phyloP scores from a whole-genome alignment of 2,888 invertebrate species.

The Chelonus formosanus region DNA sequence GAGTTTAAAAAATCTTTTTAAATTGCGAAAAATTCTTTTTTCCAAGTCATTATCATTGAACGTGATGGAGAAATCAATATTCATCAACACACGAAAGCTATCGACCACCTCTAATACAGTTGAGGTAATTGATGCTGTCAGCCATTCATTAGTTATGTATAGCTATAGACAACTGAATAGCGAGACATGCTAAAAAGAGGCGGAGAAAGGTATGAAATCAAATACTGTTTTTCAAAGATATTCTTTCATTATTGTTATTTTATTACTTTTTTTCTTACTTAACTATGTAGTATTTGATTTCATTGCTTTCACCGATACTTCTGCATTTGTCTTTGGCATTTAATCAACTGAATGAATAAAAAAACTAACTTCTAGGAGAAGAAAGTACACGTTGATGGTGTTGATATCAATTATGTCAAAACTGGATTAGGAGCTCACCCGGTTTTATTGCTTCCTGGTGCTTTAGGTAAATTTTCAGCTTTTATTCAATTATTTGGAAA shows the following conservation, averaged over 20 bases:
- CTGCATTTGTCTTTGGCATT: background rate
- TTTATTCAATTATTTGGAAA: conserved; percentile 3
- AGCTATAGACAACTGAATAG: background rate
- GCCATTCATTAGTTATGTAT: background rate
- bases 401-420: conserved; percentile 72
- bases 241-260: too few species aligned
- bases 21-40: too few species aligned
- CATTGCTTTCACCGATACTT: background rate
- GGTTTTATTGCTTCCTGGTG: conserved; percentile 81
- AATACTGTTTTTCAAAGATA: background rate
- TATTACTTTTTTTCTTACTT: too few species aligned
- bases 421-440: conserved; percentile 68
- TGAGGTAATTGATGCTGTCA: conserved; percentile 8
- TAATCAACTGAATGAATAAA: background rate
- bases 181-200: too few species aligned
- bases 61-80: too few species aligned
- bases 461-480: conserved; percentile 68
- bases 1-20: too few species aligned
- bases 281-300: background rate
- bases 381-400: conserved; percentile 71
- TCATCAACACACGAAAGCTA: conserved; percentile 7
- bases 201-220: background rate
- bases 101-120: conserved; percentile 25
- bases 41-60: too few species aligned
- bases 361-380: conserved; percentile 68